Conservation (phyloP, 2,888 invertebrate species). For the Lacanobia oleracea region DNA sequence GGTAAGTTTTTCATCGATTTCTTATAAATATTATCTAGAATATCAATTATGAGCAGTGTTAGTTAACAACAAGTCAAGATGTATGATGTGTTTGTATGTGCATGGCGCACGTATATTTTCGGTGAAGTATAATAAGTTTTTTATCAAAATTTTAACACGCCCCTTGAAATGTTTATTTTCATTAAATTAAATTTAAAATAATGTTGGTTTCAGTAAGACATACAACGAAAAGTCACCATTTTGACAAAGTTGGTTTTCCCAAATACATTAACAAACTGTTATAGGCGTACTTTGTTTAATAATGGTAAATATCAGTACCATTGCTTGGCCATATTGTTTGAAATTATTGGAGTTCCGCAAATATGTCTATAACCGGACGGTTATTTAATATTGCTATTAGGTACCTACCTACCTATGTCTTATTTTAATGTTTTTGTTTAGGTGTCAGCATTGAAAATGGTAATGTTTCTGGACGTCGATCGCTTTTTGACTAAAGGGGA, state of each 20-base stretch:
- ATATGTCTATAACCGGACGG: constrained; percentile 8
- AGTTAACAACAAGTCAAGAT: constrained; percentile 9
- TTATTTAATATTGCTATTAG: constrained; percentile 9
- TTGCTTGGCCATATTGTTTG: constrained; percentile 8
- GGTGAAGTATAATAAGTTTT: constrained; percentile 7
- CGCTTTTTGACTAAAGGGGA: constrained; percentile 17
- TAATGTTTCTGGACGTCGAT: constrained; percentile 25
- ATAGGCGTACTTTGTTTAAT: constrained; percentile 1
- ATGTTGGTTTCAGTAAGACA: constrained; percentile 1
- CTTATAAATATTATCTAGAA: constrained; percentile 6
- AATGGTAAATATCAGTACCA: constrained; percentile 5
- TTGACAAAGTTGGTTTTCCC: background rate
- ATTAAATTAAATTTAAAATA: constrained; percentile 8
- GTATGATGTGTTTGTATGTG: background rate
- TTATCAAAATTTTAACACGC: background rate
- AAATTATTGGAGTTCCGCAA: constrained; percentile 5
- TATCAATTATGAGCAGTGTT: constrained; percentile 7
- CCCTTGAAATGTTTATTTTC: background rate
- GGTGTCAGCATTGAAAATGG: constrained; percentile 14
- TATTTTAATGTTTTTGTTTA: constrained; percentile 8
- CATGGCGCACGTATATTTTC: constrained; percentile 12
- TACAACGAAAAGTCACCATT: constrained; percentile 7
- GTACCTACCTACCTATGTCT: background rate
- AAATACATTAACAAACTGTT: constrained; percentile 5
- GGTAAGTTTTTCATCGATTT: constrained; percentile 14